Evolutionary conservation across 2,797 vertebrate species (phyloP), one percentile per base, ranked within the genome.

Genomic region (Dermochelys coriacea): DNA sequence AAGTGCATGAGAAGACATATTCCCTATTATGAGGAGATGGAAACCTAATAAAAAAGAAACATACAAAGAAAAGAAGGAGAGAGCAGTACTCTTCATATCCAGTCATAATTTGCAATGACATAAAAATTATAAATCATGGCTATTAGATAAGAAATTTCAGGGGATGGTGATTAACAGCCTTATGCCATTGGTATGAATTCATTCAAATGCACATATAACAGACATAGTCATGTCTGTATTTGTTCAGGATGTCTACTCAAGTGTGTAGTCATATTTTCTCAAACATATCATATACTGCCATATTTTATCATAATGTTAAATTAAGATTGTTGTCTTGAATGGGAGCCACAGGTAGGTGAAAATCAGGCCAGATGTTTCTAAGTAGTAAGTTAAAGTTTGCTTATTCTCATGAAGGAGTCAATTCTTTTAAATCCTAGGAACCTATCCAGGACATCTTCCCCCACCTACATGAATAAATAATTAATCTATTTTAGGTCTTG

Each of bases 1-100:
- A 77, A 71, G 50, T 47, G 27, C 50, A 68, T 54, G 83, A 77
- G 23, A 85, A 0, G 2, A 78, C 55, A 45, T 0, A 0, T 5
- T 90, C 45, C 64, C 64, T 61, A 9, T 23, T 74, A 57, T n/a
- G 41, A 29, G 77, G 47, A 41, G 21, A 59, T 51, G 15, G 4
- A 15, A 88, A 47, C 51, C 31, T 80, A 84, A 84, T 16, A 84
- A 89, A 84, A 77, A 1, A 86, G 16, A n/a, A 55, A 23, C 8
- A n/a, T 8, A 54, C 49, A 78, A 89, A 50, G 6, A 57, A 89
- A 23, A 81, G 23, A 25, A 34, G 0, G 0, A 88, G 45, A 18
- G 47, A 81, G 23, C 31, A 86, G 64, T 64, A 61, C 7, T 25
- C 7, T 19, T 79, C 34, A 68, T 64, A 3, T 81, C 21, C 57